Conservation (phyloP, 2,797 vertebrate genomes). For the Coluber constrictor region DNA sequence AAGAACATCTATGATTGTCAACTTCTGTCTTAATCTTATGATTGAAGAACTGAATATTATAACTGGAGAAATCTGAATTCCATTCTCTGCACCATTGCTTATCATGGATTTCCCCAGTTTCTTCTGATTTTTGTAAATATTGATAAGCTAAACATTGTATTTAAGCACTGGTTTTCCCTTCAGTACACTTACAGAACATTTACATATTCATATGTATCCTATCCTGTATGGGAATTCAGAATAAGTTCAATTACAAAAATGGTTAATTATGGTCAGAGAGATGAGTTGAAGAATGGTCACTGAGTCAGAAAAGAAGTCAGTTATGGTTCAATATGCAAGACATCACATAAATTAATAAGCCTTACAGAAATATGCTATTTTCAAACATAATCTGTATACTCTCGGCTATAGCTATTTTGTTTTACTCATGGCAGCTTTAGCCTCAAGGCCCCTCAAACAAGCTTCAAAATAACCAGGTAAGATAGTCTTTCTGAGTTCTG, state of each 20-base stretch:
- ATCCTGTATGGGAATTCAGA: background rate
- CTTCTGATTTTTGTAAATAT: background rate
- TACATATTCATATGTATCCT: background rate
- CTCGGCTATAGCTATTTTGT: background rate
- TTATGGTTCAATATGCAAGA: background rate
- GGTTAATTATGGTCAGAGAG: background rate
- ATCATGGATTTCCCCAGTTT: background rate
- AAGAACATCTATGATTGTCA: background rate
- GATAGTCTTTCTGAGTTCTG: background rate
- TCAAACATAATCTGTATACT: background rate
- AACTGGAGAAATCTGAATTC: background rate
- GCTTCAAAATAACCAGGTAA: background rate
- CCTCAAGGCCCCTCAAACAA: background rate
- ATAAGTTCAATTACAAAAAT: background rate
- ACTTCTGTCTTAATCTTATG: background rate
- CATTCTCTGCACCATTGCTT: background rate
- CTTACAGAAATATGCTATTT: background rate
- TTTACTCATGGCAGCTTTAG: background rate
- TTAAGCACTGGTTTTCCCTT: background rate
- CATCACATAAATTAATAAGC: background rate
- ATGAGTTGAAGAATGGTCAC: background rate
- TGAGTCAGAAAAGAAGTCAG: background rate
- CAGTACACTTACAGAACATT: background rate
- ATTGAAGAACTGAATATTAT: background rate
- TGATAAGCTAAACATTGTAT: background rate